These are phyloP conservation scores for Hypomesus transpacificus DNA, from an alignment of 2,113 vertebrate genomes.

Conservation along the genomic window DNA sequence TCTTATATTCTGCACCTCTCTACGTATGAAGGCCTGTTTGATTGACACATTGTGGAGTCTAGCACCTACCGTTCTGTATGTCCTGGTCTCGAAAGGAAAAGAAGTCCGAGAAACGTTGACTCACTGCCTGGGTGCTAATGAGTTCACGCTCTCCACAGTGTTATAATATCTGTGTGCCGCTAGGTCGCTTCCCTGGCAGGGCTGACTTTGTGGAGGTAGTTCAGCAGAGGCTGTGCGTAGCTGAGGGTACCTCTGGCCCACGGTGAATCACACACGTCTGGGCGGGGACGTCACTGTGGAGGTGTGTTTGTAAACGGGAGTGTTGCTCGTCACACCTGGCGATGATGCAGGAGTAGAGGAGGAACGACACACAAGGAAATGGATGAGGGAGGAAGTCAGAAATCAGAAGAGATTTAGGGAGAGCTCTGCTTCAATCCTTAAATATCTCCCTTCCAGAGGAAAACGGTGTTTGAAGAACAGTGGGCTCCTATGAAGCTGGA, in stretches of 20 bases:
- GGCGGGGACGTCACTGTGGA: not conserved
- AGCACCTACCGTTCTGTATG: not conserved
- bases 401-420: too few relatives aligned
- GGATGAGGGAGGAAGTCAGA: too few relatives aligned
- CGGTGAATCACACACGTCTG: not conserved
- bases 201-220: conserved; percentile 22
- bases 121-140: conserved; percentile 24
- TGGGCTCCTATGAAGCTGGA: too few relatives aligned
- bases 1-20: not conserved
- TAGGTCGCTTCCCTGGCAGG: conserved; percentile 14
- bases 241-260: conserved; percentile 19
- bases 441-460: too few relatives aligned
- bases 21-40: too few relatives aligned
- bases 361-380: too few relatives aligned
- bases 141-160: conserved; percentile 34
- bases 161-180: conserved; percentile 20
- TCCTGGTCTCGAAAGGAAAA: conserved; percentile 1
- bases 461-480: too few relatives aligned
- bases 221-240: not conserved
- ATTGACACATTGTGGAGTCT: not conserved
- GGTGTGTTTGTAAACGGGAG: conserved; percentile 1
- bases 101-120: conserved; percentile 11
- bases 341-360: too few relatives aligned
- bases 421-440: too few relatives aligned
- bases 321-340: conserved; percentile 14